Evolutionary conservation across 2,113 vertebrate genomes (phyloP).

Genomic region (Melanocharis versteri): DNA sequence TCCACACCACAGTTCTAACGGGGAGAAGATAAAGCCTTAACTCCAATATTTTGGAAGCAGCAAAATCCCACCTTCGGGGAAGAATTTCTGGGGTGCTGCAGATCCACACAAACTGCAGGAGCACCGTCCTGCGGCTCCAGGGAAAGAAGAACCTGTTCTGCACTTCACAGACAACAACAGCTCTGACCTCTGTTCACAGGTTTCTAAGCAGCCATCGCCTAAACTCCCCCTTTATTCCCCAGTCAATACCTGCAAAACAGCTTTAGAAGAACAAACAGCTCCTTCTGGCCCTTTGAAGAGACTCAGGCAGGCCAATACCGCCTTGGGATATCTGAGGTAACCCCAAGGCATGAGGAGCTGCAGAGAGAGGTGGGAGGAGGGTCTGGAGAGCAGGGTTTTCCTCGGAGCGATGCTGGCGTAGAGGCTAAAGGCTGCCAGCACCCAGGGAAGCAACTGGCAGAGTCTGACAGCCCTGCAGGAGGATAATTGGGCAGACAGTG

Average conservation of each 20-base stretch:
- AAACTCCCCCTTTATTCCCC: background rate
- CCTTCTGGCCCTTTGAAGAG: background rate
- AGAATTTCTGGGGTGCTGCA: background rate
- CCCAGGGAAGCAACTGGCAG: conserved; percentile 11
- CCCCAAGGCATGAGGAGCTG: background rate
- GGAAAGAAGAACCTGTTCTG: background rate
- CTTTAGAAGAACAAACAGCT: background rate
- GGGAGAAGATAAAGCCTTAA: background rate
- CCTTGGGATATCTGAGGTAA: background rate
- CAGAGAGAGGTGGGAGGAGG: background rate
- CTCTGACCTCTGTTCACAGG: background rate
- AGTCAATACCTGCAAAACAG: background rate
- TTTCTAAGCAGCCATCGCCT: background rate
- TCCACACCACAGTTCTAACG: rapidly evolving
- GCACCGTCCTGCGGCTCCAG: background rate
- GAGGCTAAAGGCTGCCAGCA: conserved; percentile 17
- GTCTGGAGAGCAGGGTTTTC: background rate
- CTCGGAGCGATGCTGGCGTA: rapidly evolving
- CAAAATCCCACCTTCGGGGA: background rate
- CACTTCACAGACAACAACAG: background rate
- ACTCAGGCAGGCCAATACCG: background rate
- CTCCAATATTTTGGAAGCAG: background rate
- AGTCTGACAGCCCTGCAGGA: conserved; percentile 24
- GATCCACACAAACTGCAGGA: background rate
- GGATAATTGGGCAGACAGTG: conserved; percentile 50